phyloP scores from a whole-genome alignment of 2,113 vertebrate species.

The Alethe castanea region DNA sequence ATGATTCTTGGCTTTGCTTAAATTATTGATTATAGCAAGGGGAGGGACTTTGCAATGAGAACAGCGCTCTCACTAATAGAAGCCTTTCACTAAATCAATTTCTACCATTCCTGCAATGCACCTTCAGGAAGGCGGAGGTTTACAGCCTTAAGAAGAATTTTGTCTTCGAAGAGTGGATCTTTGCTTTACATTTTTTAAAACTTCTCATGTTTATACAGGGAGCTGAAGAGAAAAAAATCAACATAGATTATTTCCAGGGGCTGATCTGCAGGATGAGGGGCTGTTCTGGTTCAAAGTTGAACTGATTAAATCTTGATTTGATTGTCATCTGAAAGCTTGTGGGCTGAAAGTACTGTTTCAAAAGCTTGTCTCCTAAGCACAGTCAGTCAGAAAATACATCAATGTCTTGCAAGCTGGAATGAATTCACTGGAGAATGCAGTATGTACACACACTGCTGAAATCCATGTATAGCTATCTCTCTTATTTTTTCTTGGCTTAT shows the following conservation, averaged over 20 bases:
- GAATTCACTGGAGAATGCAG: constrained; percentile 16
- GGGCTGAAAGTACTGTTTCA: constrained; percentile 36
- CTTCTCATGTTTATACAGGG: background rate
- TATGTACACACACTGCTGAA: constrained; percentile 21
- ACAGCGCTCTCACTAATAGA: constrained; percentile 70
- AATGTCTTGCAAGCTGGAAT: constrained; percentile 48
- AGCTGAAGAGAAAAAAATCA: background rate
- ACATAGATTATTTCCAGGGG: background rate
- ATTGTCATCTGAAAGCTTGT: constrained; percentile 25
- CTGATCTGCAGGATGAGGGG: background rate
- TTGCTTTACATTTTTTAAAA: constrained; percentile 5
- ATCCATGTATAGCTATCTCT: constrained; percentile 39
- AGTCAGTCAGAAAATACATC: constrained; percentile 56
- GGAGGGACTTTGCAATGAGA: constrained; percentile 67
- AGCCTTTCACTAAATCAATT: constrained; percentile 75
- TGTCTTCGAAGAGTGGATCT: constrained; percentile 42
- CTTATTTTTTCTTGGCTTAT: constrained; percentile 17
- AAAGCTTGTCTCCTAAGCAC: constrained; percentile 54
- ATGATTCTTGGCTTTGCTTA: constrained; percentile 69
- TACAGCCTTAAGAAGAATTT: constrained; percentile 33
- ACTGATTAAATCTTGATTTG: constrained; percentile 14
- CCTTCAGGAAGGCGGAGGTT: constrained; percentile 37
- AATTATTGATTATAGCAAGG: constrained; percentile 72
- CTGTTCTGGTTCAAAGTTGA: constrained; percentile 34
- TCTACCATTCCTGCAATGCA: constrained; percentile 48